phyloP scores from a whole-genome alignment of 2,113 vertebrate species.

The Periophthalmus modestus region DNA sequence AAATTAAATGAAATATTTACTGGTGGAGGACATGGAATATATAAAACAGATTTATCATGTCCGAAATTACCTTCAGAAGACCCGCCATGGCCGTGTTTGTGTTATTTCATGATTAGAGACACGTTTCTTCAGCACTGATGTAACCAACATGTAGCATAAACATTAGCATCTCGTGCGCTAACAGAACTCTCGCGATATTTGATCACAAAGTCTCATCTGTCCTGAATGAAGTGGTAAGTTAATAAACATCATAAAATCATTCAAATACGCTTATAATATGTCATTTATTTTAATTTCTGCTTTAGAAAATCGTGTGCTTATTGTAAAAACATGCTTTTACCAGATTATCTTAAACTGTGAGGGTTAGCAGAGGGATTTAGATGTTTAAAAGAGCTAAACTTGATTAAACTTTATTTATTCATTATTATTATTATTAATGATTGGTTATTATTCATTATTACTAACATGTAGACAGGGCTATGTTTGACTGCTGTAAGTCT shows the following conservation, averaged over 20 bases:
- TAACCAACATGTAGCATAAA: slow-evolving; percentile 46
- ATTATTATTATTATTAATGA: background rate
- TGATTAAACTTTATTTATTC: too few species aligned
- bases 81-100: slow-evolving; percentile 66
- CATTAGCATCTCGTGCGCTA: slow-evolving; percentile 15
- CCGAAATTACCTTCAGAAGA: slow-evolving; percentile 72
- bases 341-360: background rate
- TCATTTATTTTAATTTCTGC: background rate
- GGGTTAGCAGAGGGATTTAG: background rate
- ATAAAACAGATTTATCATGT: background rate
- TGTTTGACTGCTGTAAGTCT: background rate
- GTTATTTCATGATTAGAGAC: slow-evolving; percentile 26
- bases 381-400: background rate
- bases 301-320: background rate
- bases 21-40: fast-evolving
- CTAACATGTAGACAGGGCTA: background rate
- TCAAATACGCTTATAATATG: background rate
- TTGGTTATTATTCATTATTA: too few species aligned
- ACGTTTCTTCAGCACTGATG: background rate
- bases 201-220: background rate
- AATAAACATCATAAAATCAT: background rate
- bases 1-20: background rate
- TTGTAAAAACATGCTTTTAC: background rate
- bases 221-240: background rate
- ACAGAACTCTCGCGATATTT: slow-evolving; percentile 65